Evolutionary conservation across 2,113 vertebrate species (phyloP), one percentile per base, ranked within the genome.

Genomic region (Onychostoma macrolepis): DNA sequence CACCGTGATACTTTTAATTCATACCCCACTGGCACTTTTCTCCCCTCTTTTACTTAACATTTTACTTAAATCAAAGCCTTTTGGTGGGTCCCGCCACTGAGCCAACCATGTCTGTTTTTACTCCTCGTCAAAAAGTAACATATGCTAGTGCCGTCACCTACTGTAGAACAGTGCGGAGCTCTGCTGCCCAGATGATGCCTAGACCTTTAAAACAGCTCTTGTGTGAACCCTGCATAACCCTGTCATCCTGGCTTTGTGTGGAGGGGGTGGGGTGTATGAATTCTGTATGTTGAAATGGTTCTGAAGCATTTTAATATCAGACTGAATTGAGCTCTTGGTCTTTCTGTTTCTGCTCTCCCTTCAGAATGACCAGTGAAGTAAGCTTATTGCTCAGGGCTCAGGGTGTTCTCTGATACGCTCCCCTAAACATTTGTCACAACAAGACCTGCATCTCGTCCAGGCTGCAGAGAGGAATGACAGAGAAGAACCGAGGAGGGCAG

Each of bases 191-290:
- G 36, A 41, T 50, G 6, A 77, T 50, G 12, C n/a, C 43, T 28
- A 30, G 43, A 50, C 43, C 43, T 77, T 50, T 30, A 30, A 77
- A 50, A 76, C 87, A 76, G 21, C 43, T 65, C 65, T 69, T 75
- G 80, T 83, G 56, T 89, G 87, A 87, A 81, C 83, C 79, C 77
- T 74, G 53, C 11, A 61, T 82, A 79, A 87, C 80, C 77, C 72
- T 71, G 53, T 65, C 80, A 84, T 79, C 71, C 86, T 71, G 72
- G 36, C 72, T 87, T 83, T 85, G 83, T 67, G 28, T 67, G n/a
- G 63, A 67, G 13, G 72, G 38, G 41, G 77, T 84, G 36, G 74
- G 26, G 4, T 72, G 19, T 80, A 67, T 61, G 76, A 48, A 43
- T 61, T 28, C 4, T 84, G 65, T 85, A 43, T 50, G 50, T 80